Base-by-base conservation (phyloP, 2,888 invertebrate genomes). In the Lobophora halterata region DNA sequence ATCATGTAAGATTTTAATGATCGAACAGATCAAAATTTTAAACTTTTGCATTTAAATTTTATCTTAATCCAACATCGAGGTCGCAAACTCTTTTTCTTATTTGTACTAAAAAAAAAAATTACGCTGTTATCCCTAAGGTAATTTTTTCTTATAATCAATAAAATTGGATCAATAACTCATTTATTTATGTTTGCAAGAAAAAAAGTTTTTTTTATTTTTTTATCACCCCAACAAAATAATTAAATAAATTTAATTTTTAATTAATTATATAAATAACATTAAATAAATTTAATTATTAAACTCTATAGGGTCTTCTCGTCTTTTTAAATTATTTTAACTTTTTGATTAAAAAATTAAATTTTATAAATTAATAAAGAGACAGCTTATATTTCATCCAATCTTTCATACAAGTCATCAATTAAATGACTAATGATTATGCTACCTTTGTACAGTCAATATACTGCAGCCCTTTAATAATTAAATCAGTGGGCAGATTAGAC, bases 31-130 rank as follows among this genome's bases (percentile, higher is more conserved):
- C 89, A 89, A 92, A 91, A 83, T 79, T 81, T 87, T 88, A 86
- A 91, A 89, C 88, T 82, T 78, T 90, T 93, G 68, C 92, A 89
- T 89, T 88, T 85, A 89, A 88, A 85, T 81, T 89, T 88, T 85
- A 89, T 87, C 89, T 91, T 93, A 93, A 93, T 93, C 92, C 93
- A 94, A 94, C 93, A 94, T 94, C 93, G 94, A 94, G 93, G 93
- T 93, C 92, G 91, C 91, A 93, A 93, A 88, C 92, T 90, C 77
- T 89, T 88, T 89, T 91, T 90, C 88, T 83, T 89, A 93, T 93
- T 78, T 71, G 92, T 89, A 88, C 93, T 93, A 89, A 91, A 80
- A 81, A 91, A 91, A 90, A 90, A 90, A 89, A 93, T 93, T 89
- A 93, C 90, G 91, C 93, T 93, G 93, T 93, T 93, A 93, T 93